Conservation (phyloP, 2,888 invertebrate species). For the Limnephilus auricula region DNA sequence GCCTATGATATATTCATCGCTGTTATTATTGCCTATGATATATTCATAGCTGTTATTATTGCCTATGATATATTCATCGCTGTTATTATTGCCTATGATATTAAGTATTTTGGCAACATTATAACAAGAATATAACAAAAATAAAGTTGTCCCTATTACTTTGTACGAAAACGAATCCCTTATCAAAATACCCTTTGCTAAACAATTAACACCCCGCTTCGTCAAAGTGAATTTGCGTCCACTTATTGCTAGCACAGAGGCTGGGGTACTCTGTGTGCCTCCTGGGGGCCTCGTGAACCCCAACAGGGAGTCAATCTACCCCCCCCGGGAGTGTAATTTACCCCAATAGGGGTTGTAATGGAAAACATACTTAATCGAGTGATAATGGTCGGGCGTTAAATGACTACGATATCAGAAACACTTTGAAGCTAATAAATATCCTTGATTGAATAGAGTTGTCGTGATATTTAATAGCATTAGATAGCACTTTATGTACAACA, state of each 20-base stretch:
- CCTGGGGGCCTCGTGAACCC: conserved; percentile 1
- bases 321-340: conserved; percentile 13
- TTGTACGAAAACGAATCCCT: not conserved
- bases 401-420: conserved; percentile 10
- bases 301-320: conserved; percentile 16
- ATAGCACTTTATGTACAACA: not conserved
- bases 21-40: no score
- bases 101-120: not conserved
- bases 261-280: not conserved
- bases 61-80: no score
- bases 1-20: no score
- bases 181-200: conserved; percentile 3
- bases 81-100: not conserved
- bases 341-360: conserved; percentile 9
- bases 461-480: not conserved
- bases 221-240: conserved; percentile 6
- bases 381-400: conserved; percentile 40
- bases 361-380: conserved; percentile 42
- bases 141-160: not conserved
- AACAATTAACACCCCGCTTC: conserved; percentile 15
- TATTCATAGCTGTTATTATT: no score
- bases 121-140: not conserved
- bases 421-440: conserved; percentile 4
- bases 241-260: conserved; percentile 26
- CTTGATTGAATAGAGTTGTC: conserved; percentile 23